Evolutionary conservation across 1,140 invertebrate genomes (phyloP), one percentile per base, ranked within the genome.

Genomic region (Brachionus koreanus): DNA sequence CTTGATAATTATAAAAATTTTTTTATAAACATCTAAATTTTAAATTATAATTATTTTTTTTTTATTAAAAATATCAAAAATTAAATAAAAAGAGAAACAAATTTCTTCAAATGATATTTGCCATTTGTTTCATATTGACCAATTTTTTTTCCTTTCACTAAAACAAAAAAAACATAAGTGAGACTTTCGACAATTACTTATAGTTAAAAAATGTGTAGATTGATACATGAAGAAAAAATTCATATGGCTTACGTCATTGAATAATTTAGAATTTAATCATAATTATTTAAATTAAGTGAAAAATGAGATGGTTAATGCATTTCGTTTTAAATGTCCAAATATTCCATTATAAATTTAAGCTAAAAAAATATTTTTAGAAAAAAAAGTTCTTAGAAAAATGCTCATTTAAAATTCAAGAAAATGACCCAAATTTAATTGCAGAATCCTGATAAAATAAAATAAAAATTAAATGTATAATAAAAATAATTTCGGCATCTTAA

Each of bases 141-240:
- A 57, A 7, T 57, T 57, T 57, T 57, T 23, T 57, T 57, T 57
- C 49, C 49, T 57, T 57, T 57, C 16, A 2, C 9, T 57, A 19
- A 57, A 57, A 29, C 29, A 29, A 29, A 29, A 29, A 29, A 29
- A 29, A 57, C 49, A 57, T 57, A 19, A 19, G 49, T 57, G 49
- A 57, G 49, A 57, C 49, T 57, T 57, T 57, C 49, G 49, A 57
- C 49, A 57, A 57, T 57, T n/a, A 57, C 49, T 57, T 57, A 57
- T 57, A 19, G 9, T 19, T 57, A 19, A 57, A 52, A 19, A n/a
- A 9, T 57, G 29, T 29, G 29, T 29, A 29, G 29, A 29, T 29
- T 29, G 29, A 57, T 57, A 57, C 16, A 57, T 57, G 49, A 57
- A 57, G 5, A 57, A 19, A 57, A 52, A 52, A 19, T n/a, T 16